Base-by-base conservation (phyloP, 2,797 vertebrate genomes). In the Dendrocincla fuliginosa region DNA sequence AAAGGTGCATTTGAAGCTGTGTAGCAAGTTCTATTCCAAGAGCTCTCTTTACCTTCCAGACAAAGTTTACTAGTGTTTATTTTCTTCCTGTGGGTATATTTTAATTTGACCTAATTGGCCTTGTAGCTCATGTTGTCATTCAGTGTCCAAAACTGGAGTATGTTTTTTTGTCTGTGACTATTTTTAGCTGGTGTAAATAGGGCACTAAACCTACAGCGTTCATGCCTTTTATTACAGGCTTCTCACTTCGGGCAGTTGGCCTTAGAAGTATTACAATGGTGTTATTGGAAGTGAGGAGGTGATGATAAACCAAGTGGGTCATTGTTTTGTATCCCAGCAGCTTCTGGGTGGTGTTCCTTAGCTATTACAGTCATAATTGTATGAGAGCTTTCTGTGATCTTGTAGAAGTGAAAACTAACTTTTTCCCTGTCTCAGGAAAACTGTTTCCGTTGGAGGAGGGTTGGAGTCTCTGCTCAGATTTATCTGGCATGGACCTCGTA, bases 111-210 rank as follows among this genome's bases (percentile, higher is more conserved):
- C 13, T 84, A 42, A 46, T 81, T 87, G 16, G 42, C 76, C 42
- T 60, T 8, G 2, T 46, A 59, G 64, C 35, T 60, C 10, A 27
- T 78, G 39, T 42, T 86, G 77, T 70, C 59, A 23, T 61, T 63
- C 44, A 52, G 59, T 44, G 33, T 60, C 75, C 84, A 80, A 90
- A 92, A 33, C 33, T 22, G 47, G 60, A 67, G 19, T 32, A 10
- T 76, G 33, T 13, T 89, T 94, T 84, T 84, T 53, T 46, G 27
- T 57, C 41, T 56, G 44, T 37, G 55, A 73, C 79, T 85, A 16
- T 81, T 93, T 91, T 84, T 70, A 91, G 49, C 57, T 46, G 44
- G 10, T 76, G n/a, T 64, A 84, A 77, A 33, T 68, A 68, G 52
- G 44, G 49, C 83, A 52, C 37, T 56, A 64, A 88, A 37, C 23